Base-by-base conservation (phyloP, 2,888 invertebrate species). In the Ethmia dodecea region DNA sequence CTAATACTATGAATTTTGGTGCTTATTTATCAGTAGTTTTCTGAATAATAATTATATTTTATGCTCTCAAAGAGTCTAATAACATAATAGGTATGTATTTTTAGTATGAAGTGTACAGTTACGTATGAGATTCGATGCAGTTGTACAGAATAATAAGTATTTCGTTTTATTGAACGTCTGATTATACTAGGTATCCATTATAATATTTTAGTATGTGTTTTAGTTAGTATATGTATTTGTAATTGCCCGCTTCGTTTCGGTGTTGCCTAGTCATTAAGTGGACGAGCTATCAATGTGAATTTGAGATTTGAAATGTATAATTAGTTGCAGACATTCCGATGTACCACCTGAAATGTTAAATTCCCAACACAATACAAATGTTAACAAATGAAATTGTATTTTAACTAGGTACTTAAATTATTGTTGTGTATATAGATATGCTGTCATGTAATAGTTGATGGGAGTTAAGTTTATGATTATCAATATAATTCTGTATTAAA, bases 41-140 rank as follows among this genome's bases (percentile, higher is more conserved):
- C 35, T 37, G 20, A 13, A 2, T 33, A 33, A 20, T 33, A 33
- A 16, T 14, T n/a, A 13, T 35, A 35, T 14, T 22, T 28, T 30
- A 35, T 29, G 38, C 35, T 35, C 35, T 35, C 38, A 39, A 42
- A 45, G 50, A 46, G 46, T 40, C 31, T 8, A 18, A 11, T 36
- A 37, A 13, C 31, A 14, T 35, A 33, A 35, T n/a, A n/a, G n/a
- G n/a, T n/a, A n/a, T 32, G 37, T 32, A 25, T 37, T 38, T 27
- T 35, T 47, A 49, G 44, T 55, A 60, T 66, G 66, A 60, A 66
- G 57, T 83, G 81, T 84, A 86, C 84, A 84, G 84, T 86, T 86
- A 86, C 84, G 74, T 71, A 78, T 86, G 84, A 86, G 84, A 86
- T 86, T 86, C 69, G 61, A 61, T 59, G 52, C 53, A 52, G 55